Evolutionary conservation across 2,888 invertebrate genomes (phyloP).

Genomic region (Alviniconcha strummeri): DNA sequence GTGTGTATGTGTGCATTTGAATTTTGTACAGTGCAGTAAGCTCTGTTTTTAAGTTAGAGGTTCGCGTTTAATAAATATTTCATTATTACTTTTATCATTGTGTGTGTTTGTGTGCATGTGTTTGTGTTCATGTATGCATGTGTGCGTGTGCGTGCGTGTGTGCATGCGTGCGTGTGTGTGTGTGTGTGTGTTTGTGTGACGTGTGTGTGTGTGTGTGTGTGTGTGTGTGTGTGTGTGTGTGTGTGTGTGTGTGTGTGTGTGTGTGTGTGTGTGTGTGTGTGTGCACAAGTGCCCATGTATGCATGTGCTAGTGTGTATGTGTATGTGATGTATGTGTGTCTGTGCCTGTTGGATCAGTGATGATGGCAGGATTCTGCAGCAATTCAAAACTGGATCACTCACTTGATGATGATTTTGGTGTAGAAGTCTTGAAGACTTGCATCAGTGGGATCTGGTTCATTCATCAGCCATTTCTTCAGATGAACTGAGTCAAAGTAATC

Average conservation of each 20-base stretch:
- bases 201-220: too few relatives aligned
- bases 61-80: not conserved
- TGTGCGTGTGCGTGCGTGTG: not conserved
- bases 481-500: conserved; percentile 53
- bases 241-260: not conserved
- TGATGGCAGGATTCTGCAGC: too few relatives aligned
- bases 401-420: conserved; percentile 64
- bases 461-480: conserved; percentile 52
- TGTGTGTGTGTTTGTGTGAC: too few relatives aligned
- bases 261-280: not conserved
- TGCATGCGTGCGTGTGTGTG: too few relatives aligned
- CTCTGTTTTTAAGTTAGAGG: too few relatives aligned
- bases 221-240: too few relatives aligned
- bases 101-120: not conserved
- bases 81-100: not conserved
- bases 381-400: conserved; percentile 25
- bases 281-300: not conserved
- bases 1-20: not conserved
- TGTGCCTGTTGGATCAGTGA: not conserved
- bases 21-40: too few relatives aligned
- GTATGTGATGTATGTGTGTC: not conserved
- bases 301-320: not conserved
- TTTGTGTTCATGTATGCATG: too few relatives aligned
- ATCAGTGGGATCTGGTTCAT: conserved; percentile 52
- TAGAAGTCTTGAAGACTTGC: conserved; percentile 54